A percentile compares a stretch with the other conserved stretches of the same genome.
phyloP scores from a whole-genome alignment of 2,797 vertebrate genomes.

The Ibycter americanus region DNA sequence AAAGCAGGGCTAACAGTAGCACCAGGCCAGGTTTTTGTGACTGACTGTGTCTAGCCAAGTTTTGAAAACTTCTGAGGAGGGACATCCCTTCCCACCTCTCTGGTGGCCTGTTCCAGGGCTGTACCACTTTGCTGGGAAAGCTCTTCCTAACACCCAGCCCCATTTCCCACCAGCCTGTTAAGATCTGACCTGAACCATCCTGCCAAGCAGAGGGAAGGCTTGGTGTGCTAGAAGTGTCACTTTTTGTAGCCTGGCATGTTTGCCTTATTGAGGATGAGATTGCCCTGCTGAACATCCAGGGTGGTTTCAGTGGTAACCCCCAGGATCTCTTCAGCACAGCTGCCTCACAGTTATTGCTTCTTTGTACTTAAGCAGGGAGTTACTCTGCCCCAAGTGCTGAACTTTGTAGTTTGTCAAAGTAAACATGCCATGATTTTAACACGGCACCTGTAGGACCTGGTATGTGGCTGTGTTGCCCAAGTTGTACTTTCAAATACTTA shows the following conservation, averaged over 20 bases:
- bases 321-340: background rate
- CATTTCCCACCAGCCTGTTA: background rate
- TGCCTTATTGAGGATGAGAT: background rate
- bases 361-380: background rate
- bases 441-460: background rate
- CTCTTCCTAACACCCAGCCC: background rate
- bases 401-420: background rate
- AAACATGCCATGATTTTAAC: background rate
- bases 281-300: background rate
- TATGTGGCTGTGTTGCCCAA: background rate
- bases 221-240: background rate
- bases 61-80: background rate
- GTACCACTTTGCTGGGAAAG: background rate
- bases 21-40: background rate
- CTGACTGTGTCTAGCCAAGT: background rate
- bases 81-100: background rate
- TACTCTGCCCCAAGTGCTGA: background rate
- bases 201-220: background rate
- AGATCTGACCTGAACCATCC: too few relatives aligned
- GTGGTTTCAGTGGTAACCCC: background rate
- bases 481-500: background rate
- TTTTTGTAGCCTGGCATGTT: background rate
- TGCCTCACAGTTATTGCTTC: background rate
- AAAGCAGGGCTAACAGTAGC: background rate
- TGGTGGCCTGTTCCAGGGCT: background rate